Evolutionary conservation across 2,113 vertebrate genomes (phyloP), one percentile per base, ranked within the genome.

Genomic region (Phocoena sinus): DNA sequence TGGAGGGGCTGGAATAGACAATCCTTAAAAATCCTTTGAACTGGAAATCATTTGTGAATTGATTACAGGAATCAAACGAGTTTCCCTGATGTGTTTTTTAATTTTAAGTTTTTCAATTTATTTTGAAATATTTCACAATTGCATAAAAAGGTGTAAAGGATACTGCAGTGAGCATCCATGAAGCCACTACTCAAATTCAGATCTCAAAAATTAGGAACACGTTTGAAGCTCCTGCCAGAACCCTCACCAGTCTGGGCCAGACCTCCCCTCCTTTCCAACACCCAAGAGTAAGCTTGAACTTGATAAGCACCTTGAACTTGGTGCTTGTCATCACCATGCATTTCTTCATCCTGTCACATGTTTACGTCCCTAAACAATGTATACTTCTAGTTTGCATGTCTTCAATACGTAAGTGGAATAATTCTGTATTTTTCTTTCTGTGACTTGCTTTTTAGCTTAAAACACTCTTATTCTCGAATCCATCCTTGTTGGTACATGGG

Each of bases 121-220:
- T 91, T 91, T 86, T 62, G 38, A 79, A 67, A 68, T 63, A 74
- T n/a, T 67, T 84, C 50, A 47, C 44, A 87, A 68, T 84, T 73
- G 73, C 3, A 8, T 67, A 86, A 58, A 33, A 25, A 9, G 23
- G 9, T 21, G 14, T 33, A 53, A 68, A 89, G 56, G 36, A 50
- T 18, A 38, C 10, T 36, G 3, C 58, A 56, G 2, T 26, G 12
- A 68, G 2, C 41, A 36, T 8, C 26, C 28, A 9, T 0, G 33
- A 60, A 65, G 6, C 20, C 9, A 28, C 17, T 7, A 11, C 41
- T 7, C 4, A 53, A 56, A 58, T 62, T 63, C 47, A 73, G 2
- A 53, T 38, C 58, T 62, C 2, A 44, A 84, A 28, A 13, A 1
- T 8, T 3, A 74, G 62, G 7, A 56, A 18, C 12, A 6, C 23